These are phyloP conservation scores for Oncopodura yosiiana DNA, from an alignment of 1,140 invertebrate species.

Conservation along the genomic window DNA sequence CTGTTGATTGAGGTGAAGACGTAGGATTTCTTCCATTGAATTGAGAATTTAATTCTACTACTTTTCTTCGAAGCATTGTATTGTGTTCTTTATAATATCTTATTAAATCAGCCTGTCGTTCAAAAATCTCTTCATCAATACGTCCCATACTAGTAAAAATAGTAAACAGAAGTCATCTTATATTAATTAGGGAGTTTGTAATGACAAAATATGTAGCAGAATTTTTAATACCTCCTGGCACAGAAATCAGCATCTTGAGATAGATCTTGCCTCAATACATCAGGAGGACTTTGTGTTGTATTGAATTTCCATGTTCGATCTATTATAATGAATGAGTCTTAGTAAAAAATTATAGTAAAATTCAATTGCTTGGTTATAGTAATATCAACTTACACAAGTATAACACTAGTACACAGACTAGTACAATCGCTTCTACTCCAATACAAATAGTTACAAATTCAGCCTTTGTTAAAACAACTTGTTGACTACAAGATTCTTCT, in stretches of 20 bases:
- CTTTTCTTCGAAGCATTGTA: conserved; percentile 41
- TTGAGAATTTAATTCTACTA: conserved; percentile 41
- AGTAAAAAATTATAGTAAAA: not conserved
- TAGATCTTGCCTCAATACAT: conserved; percentile 31
- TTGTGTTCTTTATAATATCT: conserved; percentile 46
- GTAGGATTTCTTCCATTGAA: conserved; percentile 23
- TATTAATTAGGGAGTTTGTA: not conserved
- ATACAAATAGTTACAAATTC: conserved; percentile 28
- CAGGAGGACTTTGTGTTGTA: conserved; percentile 13
- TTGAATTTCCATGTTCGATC: conserved; percentile 28
- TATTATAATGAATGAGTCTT: conserved; percentile 6
- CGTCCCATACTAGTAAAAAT: conserved; percentile 14
- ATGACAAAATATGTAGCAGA: not conserved
- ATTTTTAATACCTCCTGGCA: conserved; percentile 9
- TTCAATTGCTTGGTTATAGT: no score
- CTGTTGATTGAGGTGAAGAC: no score
- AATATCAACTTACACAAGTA: conserved; percentile 34
- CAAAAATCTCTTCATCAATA: conserved; percentile 47
- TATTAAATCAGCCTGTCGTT: conserved; percentile 52
- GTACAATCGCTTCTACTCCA: conserved; percentile 15
- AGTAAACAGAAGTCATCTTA: not conserved
- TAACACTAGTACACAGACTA: conserved; percentile 14
- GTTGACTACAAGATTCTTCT: conserved; percentile 11
- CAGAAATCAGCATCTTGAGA: conserved; percentile 17
- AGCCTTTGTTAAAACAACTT: conserved; percentile 14